Evolutionary conservation across 1,140 invertebrate species (phyloP), one percentile per base, ranked within the genome.

Genomic region (Brachionus calyciflorus): DNA sequence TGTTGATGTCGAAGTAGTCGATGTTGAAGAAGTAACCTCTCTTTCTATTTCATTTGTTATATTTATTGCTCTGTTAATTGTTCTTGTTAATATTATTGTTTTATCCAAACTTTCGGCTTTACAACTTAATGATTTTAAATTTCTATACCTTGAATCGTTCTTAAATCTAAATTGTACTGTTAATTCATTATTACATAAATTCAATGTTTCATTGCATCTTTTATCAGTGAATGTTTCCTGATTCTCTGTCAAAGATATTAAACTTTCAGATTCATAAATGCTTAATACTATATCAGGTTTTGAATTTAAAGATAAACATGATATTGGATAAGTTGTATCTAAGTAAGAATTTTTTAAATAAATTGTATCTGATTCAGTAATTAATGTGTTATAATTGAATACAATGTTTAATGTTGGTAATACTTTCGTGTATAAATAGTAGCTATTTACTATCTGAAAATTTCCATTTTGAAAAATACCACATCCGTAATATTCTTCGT

Each of bases 401-500:
- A n/a, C n/a, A 26, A 65, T 65, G 2, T 3, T 44, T 3, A 65
- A 3, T 65, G 19, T 14, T 24, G 60, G 60, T 24, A 17, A 21
- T 44, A 44, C 9, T 65, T 44, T 65, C 0, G 24, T 26, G 21
- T 14, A 65, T 4, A 65, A 44, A 65, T 44, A 65, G 24, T 44
- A 65, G 3, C 44, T 65, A 10, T 21, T 44, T 14, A 65, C 24
- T 24, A 44, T 14, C 10, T 44, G 1, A 19, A 65, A 44, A 6
- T 24, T 28, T 19, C 60, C 37, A 14, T 5, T 12, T 14, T 41
- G 19, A 14, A 14, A 2, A 28, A 44, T 44, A 12, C 60, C 60
- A 65, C 60, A 65, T 44, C 19, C 40, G 30, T 65, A 65, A 65
- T 65, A 65, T 26, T 65, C 60, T 14, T 65, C 60, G 24, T 65